These are phyloP conservation scores for Argyrosomus regius DNA, from an alignment of 2,797 vertebrate genomes.

Conservation along the genomic window DNA sequence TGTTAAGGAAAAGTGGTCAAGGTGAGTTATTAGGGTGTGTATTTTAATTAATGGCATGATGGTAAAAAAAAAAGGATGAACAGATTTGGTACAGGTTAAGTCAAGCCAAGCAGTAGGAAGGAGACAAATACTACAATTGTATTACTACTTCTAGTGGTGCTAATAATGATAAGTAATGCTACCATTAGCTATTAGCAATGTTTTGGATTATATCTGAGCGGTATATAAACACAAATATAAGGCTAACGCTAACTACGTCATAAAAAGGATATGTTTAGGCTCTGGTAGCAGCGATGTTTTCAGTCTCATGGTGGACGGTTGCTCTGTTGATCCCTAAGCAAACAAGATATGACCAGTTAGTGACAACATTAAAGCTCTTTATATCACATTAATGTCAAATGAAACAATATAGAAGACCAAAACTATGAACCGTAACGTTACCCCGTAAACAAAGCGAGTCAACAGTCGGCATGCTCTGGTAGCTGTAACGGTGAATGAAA, in stretches of 20 bases:
- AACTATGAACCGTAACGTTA: slow-evolving; percentile 47
- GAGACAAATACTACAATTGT: not conserved
- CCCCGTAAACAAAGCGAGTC: slow-evolving; percentile 20
- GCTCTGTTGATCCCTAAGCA: slow-evolving; percentile 47
- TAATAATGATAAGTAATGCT: not conserved
- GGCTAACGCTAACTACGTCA: not conserved
- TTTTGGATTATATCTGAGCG: not conserved
- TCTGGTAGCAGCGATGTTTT: slow-evolving; percentile 95
- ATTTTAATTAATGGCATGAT: not conserved
- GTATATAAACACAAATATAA: not conserved
- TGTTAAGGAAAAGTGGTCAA: slow-evolving; percentile 73
- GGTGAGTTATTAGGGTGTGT: not conserved
- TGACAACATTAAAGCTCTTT: not conserved
- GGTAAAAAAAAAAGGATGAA: not conserved
- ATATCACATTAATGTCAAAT: not conserved
- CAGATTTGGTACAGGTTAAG: not conserved
- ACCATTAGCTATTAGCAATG: not conserved
- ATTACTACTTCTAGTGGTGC: not conserved
- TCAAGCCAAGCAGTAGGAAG: not conserved
- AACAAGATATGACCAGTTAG: slow-evolving; percentile 28
- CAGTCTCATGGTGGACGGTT: slow-evolving; percentile 89
- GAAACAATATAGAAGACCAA: not conserved
- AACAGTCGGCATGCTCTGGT: slow-evolving; percentile 25
- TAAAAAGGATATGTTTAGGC: slow-evolving; percentile 97
- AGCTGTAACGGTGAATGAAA: slow-evolving; percentile 16